Evolutionary conservation across 2,888 invertebrate genomes (phyloP).

Genomic region (Plusia festucae): DNA sequence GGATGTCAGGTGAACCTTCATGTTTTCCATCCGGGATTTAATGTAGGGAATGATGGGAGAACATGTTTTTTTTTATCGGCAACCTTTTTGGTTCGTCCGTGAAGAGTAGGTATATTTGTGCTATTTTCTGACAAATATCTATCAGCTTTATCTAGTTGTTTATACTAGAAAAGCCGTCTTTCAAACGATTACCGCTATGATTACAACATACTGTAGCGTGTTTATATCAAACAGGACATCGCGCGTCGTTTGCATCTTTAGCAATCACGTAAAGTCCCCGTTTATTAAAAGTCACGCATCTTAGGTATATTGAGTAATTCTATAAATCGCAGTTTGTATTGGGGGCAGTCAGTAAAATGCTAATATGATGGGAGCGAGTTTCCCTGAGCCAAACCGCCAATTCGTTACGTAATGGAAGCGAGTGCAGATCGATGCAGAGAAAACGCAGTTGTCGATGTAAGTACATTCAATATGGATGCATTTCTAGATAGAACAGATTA

Average conservation of each 20-base stretch:
- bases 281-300: slow-evolving; percentile 37
- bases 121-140: too few relatives aligned
- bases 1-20: neutral
- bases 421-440: slow-evolving; percentile 28
- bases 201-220: neutral
- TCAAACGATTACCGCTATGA: neutral
- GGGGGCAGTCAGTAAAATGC: slow-evolving; percentile 46
- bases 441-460: slow-evolving; percentile 25
- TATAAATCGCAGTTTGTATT: slow-evolving; percentile 43
- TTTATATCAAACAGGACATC: neutral
- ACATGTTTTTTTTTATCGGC: too few relatives aligned
- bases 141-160: too few relatives aligned
- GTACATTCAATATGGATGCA: neutral
- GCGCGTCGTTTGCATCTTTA: slow-evolving; percentile 23
- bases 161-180: too few relatives aligned
- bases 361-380: slow-evolving; percentile 53
- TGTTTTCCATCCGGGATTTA: too few relatives aligned
- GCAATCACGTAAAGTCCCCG: slow-evolving; percentile 25
- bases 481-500: neutral
- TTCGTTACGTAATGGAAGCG: slow-evolving; percentile 36
- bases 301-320: slow-evolving; percentile 46
- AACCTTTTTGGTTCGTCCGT: too few relatives aligned
- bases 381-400: slow-evolving; percentile 35
- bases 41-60: too few relatives aligned
- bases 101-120: too few relatives aligned